phyloP scores from a whole-genome alignment of 2,888 invertebrate species.

The Leptopilina syphax region DNA sequence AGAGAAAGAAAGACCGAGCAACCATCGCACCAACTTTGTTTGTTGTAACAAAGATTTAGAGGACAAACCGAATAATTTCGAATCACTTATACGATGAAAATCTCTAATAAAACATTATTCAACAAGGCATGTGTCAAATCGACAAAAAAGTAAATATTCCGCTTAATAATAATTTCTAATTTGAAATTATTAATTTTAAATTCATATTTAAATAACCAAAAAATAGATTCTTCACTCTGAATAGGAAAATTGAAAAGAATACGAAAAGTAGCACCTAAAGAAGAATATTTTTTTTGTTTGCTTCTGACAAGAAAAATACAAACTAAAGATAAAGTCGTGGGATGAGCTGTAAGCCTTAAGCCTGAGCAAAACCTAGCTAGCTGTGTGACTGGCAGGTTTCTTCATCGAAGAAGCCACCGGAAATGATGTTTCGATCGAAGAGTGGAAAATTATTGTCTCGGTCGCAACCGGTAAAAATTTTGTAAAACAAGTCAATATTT shows the following conservation, averaged over 20 bases:
- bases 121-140: too few species aligned
- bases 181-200: too few species aligned
- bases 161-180: too few species aligned
- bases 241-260: not conserved
- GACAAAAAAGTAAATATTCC: too few species aligned
- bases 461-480: conserved; percentile 45
- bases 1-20: conserved; percentile 62
- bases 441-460: conserved; percentile 67
- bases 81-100: not conserved
- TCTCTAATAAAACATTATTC: too few species aligned
- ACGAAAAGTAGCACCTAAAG: conserved; percentile 7
- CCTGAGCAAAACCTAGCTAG: conserved; percentile 60
- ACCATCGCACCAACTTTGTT: conserved; percentile 43
- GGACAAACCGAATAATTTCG: not conserved
- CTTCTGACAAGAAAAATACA: conserved; percentile 20
- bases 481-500: conserved; percentile 67
- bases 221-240: too few species aligned
- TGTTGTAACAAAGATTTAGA: not conserved
- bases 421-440: conserved; percentile 71
- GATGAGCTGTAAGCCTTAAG: conserved; percentile 68
- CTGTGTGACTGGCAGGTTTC: conserved; percentile 75
- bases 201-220: too few species aligned
- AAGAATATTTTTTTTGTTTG: conserved; percentile 1
- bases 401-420: conserved; percentile 76
- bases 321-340: conserved; percentile 68